Conservation (phyloP, 2,888 invertebrate genomes). For the Balanococcus diminutus region DNA sequence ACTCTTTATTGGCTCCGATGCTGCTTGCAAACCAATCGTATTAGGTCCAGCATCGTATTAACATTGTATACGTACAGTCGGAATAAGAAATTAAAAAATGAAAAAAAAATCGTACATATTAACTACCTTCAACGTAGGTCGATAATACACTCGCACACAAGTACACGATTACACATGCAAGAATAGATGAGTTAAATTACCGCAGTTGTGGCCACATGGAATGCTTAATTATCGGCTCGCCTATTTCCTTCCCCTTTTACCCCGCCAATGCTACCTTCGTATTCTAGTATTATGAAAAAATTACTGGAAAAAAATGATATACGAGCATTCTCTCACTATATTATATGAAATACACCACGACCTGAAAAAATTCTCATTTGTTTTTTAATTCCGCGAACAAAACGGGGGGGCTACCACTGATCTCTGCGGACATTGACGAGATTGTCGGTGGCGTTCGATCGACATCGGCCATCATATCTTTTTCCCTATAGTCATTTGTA, state of each 20-base stretch:
- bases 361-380: not conserved
- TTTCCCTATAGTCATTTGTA: not conserved
- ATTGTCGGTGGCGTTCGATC: not conserved
- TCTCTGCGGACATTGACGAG: not conserved
- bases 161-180: not conserved
- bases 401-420: not conserved
- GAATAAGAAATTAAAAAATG: too few relatives aligned
- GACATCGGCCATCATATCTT: not conserved
- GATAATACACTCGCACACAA: too few relatives aligned
- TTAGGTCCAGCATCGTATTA: too few relatives aligned
- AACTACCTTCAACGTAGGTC: too few relatives aligned
- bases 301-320: not conserved
- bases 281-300: not conserved
- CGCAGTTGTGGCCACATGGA: not conserved
- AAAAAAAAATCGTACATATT: not conserved
- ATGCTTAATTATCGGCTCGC: slow-evolving; percentile 28
- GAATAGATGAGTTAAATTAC: not conserved
- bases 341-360: not conserved
- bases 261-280: not conserved
- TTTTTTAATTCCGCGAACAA: not conserved
- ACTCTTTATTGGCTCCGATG: slow-evolving; percentile 8
- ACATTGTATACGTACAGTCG: too few relatives aligned
- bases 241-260: not conserved
- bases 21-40: slow-evolving; percentile 7
- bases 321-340: not conserved